These are phyloP conservation scores for Clarias batrachus DNA, from an alignment of 2,113 vertebrate species.

Conservation along the genomic window DNA sequence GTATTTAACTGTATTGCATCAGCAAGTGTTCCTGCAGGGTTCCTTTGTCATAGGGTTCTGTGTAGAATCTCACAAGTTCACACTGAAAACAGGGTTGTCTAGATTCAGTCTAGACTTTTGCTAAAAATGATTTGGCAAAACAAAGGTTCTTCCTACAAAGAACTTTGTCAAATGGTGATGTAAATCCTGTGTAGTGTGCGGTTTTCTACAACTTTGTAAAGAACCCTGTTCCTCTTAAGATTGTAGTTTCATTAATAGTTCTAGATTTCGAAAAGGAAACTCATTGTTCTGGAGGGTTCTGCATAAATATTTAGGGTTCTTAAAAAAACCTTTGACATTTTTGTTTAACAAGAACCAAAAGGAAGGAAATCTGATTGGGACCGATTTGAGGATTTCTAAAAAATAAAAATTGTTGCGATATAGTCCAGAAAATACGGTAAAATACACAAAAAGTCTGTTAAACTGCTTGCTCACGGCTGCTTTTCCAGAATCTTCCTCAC, in stretches of 20 bases:
- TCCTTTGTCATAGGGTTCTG: neutral
- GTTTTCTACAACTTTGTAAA: neutral
- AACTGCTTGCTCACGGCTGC: neutral
- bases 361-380: neutral
- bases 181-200: too few relatives aligned
- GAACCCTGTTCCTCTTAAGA: neutral
- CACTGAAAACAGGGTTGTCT: neutral
- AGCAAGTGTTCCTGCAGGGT: neutral
- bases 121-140: too few relatives aligned
- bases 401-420: neutral
- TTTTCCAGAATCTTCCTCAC: neutral
- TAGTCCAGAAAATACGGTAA: constrained; percentile 7
- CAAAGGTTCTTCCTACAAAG: neutral
- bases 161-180: neutral
- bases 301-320: neutral
- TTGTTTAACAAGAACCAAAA: too few relatives aligned
- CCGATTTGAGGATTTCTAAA: neutral
- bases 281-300: neutral
- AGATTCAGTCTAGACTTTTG: neutral
- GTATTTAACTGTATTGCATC: neutral
- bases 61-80: neutral
- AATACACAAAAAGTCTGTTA: neutral
- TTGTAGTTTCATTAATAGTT: too few relatives aligned
- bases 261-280: neutral
- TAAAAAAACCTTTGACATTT: neutral